Evolutionary conservation across 2,888 invertebrate species (phyloP), one percentile per base, ranked within the genome.

Genomic region (Pinctada fucata): DNA sequence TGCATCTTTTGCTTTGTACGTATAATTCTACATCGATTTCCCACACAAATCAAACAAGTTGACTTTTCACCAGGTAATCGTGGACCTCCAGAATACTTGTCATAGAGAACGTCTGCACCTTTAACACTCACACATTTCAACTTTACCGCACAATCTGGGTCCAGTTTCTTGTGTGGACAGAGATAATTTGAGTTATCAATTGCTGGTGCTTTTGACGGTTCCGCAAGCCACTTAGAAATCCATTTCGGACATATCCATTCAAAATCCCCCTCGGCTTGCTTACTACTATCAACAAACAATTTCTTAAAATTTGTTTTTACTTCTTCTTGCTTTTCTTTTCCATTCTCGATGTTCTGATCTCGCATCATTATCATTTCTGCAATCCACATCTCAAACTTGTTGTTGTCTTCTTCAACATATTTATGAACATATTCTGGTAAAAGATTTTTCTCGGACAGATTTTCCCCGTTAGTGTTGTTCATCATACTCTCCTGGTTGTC

Each of bases 181-280:
- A 93, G 84, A 13, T 93, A 89, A 4, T 85, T 84, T 3, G 91
- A 88, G 85, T 94, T 94, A 81, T 94, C 93, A 16, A 94, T 93
- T 6, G 93, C 90, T 16, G 92, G 87, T 3, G 93, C 90, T 58
- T 87, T 90, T 6, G 83, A 79, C 4, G 89, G 88, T 52, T 89
- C 88, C 13, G 90, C 91, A 2, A 94, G 84, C 94, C 94, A 94
- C 76, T 93, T 93, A 1, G 89, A 91, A 8, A 95, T 85, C 94
- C 94, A 95, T 47, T 93, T 93, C 2, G 91, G 92, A 6, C 94
- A 92, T 49, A 95, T 90, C 92, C 94, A 94, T 83, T 94, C 94
- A 83, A 91, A 93, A 50, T 91, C 88, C 2, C 78, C 79, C 47
- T 83, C 83, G 68, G 76, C 65, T 68, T 66, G 63, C n/a, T 69